Conservation (phyloP, 2,888 invertebrate genomes). For the Cepaea hortensis region DNA sequence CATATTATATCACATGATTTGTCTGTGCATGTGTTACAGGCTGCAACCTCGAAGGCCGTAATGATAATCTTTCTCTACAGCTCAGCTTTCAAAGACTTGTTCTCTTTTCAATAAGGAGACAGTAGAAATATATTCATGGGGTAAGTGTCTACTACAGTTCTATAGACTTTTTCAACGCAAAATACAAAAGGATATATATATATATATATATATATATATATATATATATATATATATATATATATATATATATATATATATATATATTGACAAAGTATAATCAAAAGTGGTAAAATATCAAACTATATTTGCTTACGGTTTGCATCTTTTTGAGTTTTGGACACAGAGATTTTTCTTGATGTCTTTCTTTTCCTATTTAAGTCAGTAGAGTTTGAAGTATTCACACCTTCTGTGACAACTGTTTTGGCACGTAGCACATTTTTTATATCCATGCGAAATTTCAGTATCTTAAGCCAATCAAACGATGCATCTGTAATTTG, state of each 20-base stretch:
- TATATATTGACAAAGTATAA: neutral
- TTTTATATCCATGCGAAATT: conserved; percentile 73
- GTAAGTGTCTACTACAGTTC: no score
- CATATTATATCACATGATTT: no score
- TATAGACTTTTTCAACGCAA: neutral
- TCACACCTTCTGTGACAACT: conserved; percentile 61
- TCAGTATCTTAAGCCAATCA: conserved; percentile 72
- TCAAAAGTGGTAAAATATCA: no score
- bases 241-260: neutral
- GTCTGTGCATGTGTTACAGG: no score
- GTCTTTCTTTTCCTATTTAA: conserved; percentile 16
- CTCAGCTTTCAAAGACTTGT: no score
- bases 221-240: neutral
- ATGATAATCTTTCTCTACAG: no score
- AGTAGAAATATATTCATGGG: no score
- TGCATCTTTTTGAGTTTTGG: conserved; percentile 37
- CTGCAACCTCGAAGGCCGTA: no score
- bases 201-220: neutral
- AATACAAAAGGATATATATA: neutral
- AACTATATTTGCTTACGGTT: conserved; percentile 23
- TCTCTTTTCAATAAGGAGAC: no score
- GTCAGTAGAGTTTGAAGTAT: conserved; percentile 13
- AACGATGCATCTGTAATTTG: conserved; percentile 56
- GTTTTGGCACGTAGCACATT: conserved; percentile 72
- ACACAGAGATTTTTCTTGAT: conserved; percentile 20